phyloP scores from a whole-genome alignment of 2,797 vertebrate species.

The Etheostoma perlongum region DNA sequence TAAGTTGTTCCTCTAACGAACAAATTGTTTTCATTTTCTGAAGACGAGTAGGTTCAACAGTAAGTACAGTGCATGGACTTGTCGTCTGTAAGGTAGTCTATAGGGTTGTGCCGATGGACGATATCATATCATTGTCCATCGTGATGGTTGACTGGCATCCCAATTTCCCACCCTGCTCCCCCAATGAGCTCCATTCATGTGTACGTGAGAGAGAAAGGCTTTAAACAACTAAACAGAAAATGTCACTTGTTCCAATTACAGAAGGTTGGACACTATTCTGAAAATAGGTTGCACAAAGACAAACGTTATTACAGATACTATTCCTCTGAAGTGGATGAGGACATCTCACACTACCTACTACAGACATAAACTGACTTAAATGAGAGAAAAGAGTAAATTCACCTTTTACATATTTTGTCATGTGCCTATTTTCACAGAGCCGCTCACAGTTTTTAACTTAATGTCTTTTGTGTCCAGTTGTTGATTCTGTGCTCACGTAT shows the following conservation, averaged over 20 bases:
- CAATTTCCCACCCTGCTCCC: too few species aligned
- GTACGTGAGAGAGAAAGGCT: slow-evolving; percentile 15
- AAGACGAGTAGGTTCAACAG: too few species aligned
- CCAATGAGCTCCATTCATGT: slow-evolving; percentile 20
- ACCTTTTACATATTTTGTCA: neutral
- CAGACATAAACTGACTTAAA: slow-evolving; percentile 2
- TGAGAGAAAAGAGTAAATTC: slow-evolving; percentile 6
- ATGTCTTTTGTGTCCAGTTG: neutral
- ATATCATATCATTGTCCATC: too few species aligned
- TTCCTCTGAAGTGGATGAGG: slow-evolving; percentile 22
- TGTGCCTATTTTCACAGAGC: neutral
- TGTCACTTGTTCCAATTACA: slow-evolving; percentile 44
- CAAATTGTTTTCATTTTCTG: too few species aligned
- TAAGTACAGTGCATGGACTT: too few species aligned
- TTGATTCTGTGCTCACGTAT: neutral
- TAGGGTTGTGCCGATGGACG: too few species aligned
- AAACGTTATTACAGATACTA: slow-evolving; percentile 40
- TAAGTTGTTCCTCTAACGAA: too few species aligned
- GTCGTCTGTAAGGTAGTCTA: too few species aligned
- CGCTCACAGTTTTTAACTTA: neutral
- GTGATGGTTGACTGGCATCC: too few species aligned
- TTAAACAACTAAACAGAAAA: slow-evolving; percentile 35
- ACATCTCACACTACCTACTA: neutral
- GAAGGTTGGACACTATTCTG: slow-evolving; percentile 34
- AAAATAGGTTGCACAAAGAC: slow-evolving; percentile 27